These are phyloP conservation scores for Caligus rogercresseyi DNA, from an alignment of 1,140 invertebrate genomes.

Conservation along the genomic window DNA sequence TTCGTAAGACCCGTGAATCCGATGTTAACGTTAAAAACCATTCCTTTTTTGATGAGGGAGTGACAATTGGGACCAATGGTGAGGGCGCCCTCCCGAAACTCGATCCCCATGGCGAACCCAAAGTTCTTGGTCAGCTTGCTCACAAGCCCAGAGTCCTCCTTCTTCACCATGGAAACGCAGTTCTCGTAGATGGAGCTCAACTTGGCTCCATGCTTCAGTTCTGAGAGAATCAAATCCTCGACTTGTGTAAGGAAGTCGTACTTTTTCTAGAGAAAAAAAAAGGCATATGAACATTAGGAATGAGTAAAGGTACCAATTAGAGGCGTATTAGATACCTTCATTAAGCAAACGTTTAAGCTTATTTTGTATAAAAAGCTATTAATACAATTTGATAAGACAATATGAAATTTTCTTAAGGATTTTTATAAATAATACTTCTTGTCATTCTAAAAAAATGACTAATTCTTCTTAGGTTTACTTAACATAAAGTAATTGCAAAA, in stretches of 20 bases:
- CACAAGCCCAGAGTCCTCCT: conserved; percentile 62
- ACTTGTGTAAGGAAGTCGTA: conserved; percentile 81
- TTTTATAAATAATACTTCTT: too few relatives aligned
- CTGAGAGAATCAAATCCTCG: conserved; percentile 79
- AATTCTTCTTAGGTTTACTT: too few relatives aligned
- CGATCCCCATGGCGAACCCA: conserved; percentile 93
- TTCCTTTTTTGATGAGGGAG: conserved; percentile 63
- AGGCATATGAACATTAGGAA: too few relatives aligned
- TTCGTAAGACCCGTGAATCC: conserved; percentile 78
- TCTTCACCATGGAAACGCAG: conserved; percentile 61
- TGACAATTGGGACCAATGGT: conserved; percentile 76
- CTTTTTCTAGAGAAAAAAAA: conserved; percentile 46
- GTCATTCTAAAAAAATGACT: too few relatives aligned
- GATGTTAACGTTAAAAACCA: conserved; percentile 92
- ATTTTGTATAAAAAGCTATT: too few relatives aligned
- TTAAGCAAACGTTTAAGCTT: too few relatives aligned
- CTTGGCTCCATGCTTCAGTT: conserved; percentile 59
- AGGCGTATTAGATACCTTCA: too few relatives aligned
- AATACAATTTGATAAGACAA: too few relatives aligned
- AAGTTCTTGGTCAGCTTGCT: conserved; percentile 87
- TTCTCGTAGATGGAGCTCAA: conserved; percentile 75
- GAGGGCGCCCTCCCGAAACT: conserved; percentile 87
- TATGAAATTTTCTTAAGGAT: too few relatives aligned
- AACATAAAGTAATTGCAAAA: too few relatives aligned
- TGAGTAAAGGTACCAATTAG: too few relatives aligned